phyloP scores from a whole-genome alignment of 2,797 vertebrate genomes.

The Mallotus villosus region DNA sequence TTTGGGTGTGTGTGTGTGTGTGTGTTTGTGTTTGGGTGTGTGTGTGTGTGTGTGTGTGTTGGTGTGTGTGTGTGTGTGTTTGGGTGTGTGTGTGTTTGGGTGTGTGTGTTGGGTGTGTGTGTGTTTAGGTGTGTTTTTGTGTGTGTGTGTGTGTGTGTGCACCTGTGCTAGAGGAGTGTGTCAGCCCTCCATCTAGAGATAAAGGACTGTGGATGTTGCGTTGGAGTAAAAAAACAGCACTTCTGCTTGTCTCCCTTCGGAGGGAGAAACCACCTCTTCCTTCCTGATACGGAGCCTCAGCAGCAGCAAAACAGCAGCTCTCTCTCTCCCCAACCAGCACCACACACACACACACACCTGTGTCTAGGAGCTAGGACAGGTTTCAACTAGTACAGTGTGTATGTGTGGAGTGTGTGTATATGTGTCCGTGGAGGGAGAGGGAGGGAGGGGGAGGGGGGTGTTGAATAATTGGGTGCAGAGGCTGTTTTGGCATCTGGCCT shows the following conservation, averaged over 20 bases:
- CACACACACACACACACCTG: not conserved
- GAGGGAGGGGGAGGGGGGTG: conserved; percentile 40
- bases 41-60: conserved; percentile 3
- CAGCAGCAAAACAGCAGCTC: not conserved
- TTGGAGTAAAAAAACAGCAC: no score
- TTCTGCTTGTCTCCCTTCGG: no score
- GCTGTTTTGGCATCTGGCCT: conserved; percentile 51
- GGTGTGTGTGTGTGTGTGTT: not conserved
- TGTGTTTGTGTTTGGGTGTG: no score
- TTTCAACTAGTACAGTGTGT: no score
- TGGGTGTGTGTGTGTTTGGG: no score
- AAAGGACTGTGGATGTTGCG: not conserved
- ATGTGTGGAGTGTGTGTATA: conserved; percentile 58
- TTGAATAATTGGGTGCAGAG: conserved; percentile 62
- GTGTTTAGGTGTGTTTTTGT: not conserved
- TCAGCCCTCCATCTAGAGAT: conserved; percentile 34
- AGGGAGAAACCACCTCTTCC: not conserved
- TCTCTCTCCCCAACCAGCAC: conserved; percentile 8
- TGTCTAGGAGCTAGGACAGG: no score
- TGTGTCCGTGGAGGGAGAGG: conserved; percentile 13
- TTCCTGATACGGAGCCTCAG: conserved; percentile 12
- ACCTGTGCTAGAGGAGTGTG: not conserved
- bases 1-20: conserved; percentile 13
- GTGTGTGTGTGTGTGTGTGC: conserved; percentile 7
- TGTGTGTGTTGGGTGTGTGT: not conserved